Percentiles rank a stretch among this genome's conserved stretches.
Conservation (phyloP, 2,888 invertebrate species). For the Adineta ricciae region DNA sequence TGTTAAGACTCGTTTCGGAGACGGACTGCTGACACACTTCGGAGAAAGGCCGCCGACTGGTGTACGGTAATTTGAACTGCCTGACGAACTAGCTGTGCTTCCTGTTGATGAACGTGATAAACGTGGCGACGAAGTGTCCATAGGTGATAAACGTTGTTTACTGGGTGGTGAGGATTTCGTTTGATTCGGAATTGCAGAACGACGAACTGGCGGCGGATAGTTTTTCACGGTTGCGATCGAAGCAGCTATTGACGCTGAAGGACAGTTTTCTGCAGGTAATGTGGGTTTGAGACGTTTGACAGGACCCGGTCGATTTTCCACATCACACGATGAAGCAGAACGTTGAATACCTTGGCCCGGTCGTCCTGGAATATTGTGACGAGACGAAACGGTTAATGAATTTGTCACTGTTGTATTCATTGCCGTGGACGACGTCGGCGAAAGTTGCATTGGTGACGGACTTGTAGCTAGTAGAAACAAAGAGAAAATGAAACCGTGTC, state of each 20-base stretch:
- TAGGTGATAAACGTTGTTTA: slow-evolving; percentile 3
- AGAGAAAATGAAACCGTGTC: no score
- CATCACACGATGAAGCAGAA: neutral
- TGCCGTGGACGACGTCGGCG: neutral
- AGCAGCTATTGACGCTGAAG: neutral
- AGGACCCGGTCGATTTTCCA: neutral
- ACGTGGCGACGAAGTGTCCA: neutral
- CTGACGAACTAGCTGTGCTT: neutral
- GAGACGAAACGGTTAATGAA: neutral
- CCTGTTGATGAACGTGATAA: neutral
- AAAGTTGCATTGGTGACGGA: slow-evolving; percentile 6
- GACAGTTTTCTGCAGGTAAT: neutral
- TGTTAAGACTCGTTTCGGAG: neutral
- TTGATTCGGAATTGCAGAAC: neutral
- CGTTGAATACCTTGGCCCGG: neutral
- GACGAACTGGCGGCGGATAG: neutral
- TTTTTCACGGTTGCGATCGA: neutral
- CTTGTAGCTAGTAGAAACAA: neutral
- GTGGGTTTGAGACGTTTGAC: neutral
- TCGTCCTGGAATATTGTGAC: neutral
- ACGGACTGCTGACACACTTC: no score
- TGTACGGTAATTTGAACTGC: neutral
- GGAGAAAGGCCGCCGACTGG: no score
- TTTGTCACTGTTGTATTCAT: neutral
- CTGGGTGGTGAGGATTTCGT: neutral